These are phyloP conservation scores for Esperia sulphurella DNA, from an alignment of 2,888 invertebrate genomes.

Conservation along the genomic window DNA sequence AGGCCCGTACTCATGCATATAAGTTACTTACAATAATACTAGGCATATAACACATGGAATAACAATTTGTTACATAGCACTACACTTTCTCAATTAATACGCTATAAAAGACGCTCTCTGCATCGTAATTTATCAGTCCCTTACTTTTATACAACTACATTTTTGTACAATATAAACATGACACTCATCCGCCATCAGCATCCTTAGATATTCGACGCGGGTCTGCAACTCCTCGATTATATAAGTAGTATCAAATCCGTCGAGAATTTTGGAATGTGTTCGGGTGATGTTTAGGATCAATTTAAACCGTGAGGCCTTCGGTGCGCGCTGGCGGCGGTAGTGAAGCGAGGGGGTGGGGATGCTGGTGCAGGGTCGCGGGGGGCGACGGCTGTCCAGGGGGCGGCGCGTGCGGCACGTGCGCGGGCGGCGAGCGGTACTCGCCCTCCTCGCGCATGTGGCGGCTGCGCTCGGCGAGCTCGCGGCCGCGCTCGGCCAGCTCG, in stretches of 20 bases:
- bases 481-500: slow-evolving; percentile 75
- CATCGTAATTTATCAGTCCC: slow-evolving; percentile 49
- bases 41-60: slow-evolving; percentile 70
- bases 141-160: slow-evolving; percentile 42
- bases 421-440: slow-evolving; percentile 65
- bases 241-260: slow-evolving; percentile 6
- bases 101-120: slow-evolving; percentile 47
- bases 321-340: slow-evolving; percentile 82
- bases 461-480: slow-evolving; percentile 73
- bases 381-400: slow-evolving; percentile 55
- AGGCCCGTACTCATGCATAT: slow-evolving; percentile 74
- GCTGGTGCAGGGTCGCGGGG: slow-evolving; percentile 64
- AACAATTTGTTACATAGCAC: slow-evolving; percentile 67
- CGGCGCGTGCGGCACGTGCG: slow-evolving; percentile 56
- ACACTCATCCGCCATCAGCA: slow-evolving; percentile 23
- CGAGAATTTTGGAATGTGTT: slow-evolving; percentile 53
- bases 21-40: slow-evolving; percentile 72
- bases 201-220: slow-evolving; percentile 17
- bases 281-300: slow-evolving; percentile 19
- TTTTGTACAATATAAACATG: slow-evolving; percentile 66
- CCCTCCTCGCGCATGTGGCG: slow-evolving; percentile 72
- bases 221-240: slow-evolving; percentile 14
- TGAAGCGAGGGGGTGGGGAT: slow-evolving; percentile 74
- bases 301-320: slow-evolving; percentile 86
- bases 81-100: slow-evolving; percentile 56